Percentiles rank a stretch among this genome's conserved stretches.
phyloP scores from a whole-genome alignment of 2,888 invertebrate genomes.

The Fissipunctia ypsillon region DNA sequence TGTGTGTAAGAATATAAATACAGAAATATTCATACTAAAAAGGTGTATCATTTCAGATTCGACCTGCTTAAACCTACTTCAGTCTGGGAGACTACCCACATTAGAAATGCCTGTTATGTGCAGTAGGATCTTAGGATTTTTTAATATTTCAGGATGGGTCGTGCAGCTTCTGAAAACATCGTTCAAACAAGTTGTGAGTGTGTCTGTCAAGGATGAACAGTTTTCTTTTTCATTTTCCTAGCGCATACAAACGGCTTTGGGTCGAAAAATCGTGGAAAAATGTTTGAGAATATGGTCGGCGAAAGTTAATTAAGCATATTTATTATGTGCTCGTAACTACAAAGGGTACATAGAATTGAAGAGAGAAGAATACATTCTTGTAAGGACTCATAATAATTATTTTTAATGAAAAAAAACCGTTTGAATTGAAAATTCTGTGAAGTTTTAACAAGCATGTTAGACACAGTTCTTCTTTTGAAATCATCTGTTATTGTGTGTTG shows the following conservation, averaged over 20 bases:
- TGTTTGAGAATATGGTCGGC: too few species aligned
- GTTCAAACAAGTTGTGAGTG: too few species aligned
- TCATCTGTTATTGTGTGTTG: neutral
- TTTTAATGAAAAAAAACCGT: neutral
- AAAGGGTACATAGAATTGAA: neutral
- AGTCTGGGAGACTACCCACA: neutral
- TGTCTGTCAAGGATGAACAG: too few species aligned
- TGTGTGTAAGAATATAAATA: too few species aligned
- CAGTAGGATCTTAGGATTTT: neutral
- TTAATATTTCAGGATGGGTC: neutral
- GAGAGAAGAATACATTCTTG: slow-evolving; percentile 1
- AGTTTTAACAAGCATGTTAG: slow-evolving; percentile 41
- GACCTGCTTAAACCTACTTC: neutral
- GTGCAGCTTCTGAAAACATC: neutral
- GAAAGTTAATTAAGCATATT: too few species aligned
- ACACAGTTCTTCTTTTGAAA: slow-evolving; percentile 10
- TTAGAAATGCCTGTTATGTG: neutral
- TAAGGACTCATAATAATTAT: neutral
- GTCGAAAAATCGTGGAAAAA: neutral
- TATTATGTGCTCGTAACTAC: neutral
- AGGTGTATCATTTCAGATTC: too few species aligned
- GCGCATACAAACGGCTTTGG: neutral
- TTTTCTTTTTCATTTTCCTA: neutral
- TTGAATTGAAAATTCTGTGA: slow-evolving; percentile 17
- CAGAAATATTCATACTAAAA: too few species aligned